phyloP scores from a whole-genome alignment of 2,113 vertebrate genomes.

The Microcebus ravelobensis region DNA sequence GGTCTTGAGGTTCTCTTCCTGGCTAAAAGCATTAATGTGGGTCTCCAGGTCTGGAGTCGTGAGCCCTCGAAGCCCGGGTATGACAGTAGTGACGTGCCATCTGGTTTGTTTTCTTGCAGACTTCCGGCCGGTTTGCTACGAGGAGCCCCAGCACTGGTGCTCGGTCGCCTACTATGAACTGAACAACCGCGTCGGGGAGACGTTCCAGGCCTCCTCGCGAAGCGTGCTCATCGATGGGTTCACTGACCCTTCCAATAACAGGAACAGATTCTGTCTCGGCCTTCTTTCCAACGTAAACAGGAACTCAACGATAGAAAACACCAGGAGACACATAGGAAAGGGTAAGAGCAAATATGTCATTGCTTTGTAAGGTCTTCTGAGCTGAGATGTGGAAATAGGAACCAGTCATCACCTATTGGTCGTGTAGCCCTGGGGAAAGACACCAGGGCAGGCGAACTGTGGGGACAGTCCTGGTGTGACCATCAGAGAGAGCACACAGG shows the following conservation, averaged over 20 bases:
- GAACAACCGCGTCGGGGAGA: conserved; percentile 97
- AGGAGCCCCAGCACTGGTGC: conserved; percentile 98
- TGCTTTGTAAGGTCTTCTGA: not conserved
- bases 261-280: conserved; percentile 97
- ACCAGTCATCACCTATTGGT: rapidly evolving
- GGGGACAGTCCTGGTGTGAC: not conserved
- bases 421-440: rapidly evolving
- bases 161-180: conserved; percentile 99
- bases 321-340: conserved; percentile 98
- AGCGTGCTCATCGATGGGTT: conserved; percentile 98
- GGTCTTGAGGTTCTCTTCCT: not conserved
- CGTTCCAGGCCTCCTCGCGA: conserved; percentile 95
- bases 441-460: not conserved
- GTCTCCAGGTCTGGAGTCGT: not conserved
- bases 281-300: conserved; percentile 98
- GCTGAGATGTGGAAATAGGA: not conserved
- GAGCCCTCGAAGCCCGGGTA: not conserved
- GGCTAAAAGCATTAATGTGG: rapidly evolving
- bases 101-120: conserved; percentile 84
- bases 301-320: conserved; percentile 99
- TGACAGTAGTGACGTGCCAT: not conserved
- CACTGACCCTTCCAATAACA: conserved; percentile 98
- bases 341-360: conserved; percentile 83
- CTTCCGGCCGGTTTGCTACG: conserved; percentile 96
- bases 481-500: too few relatives aligned